These are phyloP conservation scores for Pomacea maculata DNA, from an alignment of 1,140 invertebrate genomes.

Conservation along the genomic window DNA sequence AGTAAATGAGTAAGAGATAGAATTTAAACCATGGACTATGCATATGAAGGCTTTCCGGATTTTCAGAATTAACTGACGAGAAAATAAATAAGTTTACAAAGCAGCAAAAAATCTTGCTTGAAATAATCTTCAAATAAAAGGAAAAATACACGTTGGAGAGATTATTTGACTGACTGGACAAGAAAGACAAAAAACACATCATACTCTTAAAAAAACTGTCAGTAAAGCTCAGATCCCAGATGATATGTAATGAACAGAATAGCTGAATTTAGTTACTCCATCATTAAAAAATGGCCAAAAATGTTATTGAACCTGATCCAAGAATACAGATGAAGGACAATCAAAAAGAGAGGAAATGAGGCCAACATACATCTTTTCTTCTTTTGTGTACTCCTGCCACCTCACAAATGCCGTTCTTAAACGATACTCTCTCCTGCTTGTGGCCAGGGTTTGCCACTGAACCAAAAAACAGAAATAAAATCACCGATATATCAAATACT, in stretches of 20 bases:
- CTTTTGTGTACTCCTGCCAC: conserved; percentile 16
- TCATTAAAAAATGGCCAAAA: neutral
- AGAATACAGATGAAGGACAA: neutral
- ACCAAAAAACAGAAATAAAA: neutral
- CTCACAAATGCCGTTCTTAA: conserved; percentile 1
- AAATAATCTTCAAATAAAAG: neutral
- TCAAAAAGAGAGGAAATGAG: neutral
- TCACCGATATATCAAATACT: neutral
- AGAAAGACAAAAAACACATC: neutral
- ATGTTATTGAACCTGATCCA: neutral
- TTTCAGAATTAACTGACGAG: neutral
- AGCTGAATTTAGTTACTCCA: neutral
- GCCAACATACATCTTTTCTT: conserved; percentile 17
- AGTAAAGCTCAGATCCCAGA: no score
- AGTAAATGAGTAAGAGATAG: neutral
- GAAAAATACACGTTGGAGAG: neutral
- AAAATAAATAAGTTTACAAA: neutral
- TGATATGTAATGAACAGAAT: no score
- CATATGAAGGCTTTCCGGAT: neutral
- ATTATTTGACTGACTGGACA: neutral
- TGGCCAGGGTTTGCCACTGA: conserved; percentile 12
- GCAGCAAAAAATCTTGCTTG: neutral
- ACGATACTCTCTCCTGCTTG: neutral
- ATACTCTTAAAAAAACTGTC: neutral
- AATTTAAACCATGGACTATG: neutral